Percentiles rank a stretch among this genome's conserved stretches.
phyloP scores from a whole-genome alignment of 2,113 vertebrate species.

The Seriola quinqueradiata region DNA sequence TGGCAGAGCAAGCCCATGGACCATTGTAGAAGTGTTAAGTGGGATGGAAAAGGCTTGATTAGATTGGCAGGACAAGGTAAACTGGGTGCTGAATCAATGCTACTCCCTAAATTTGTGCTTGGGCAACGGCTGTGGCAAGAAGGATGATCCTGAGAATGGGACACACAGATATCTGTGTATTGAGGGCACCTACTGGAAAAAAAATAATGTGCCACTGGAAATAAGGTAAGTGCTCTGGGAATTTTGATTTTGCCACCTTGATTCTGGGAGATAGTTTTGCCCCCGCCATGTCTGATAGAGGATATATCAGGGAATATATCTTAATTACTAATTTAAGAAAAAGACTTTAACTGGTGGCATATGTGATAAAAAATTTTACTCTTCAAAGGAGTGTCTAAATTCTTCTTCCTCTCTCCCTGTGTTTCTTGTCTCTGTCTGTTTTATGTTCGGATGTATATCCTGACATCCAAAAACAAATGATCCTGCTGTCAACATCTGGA shows the following conservation, averaged over 20 bases:
- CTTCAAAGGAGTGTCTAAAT: background rate
- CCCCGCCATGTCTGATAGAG: background rate
- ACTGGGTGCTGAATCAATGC: background rate
- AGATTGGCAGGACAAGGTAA: constrained; percentile 1
- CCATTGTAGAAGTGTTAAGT: background rate
- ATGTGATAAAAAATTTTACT: background rate
- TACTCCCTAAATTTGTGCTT: background rate
- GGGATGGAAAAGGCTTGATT: constrained; percentile 15
- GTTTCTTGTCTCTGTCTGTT: constrained; percentile 26
- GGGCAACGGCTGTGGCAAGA: background rate
- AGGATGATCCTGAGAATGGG: constrained; percentile 1
- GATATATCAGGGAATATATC: background rate
- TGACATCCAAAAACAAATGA: constrained; percentile 58
- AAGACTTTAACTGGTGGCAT: background rate
- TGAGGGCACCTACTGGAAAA: background rate
- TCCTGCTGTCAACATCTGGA: constrained; percentile 49
- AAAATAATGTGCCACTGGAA: background rate
- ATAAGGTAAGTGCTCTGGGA: background rate
- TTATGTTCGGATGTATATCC: constrained; percentile 32
- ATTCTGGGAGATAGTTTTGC: background rate
- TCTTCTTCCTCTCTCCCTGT: background rate
- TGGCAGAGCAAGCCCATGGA: constrained; percentile 6
- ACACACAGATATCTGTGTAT: background rate
- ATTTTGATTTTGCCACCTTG: background rate
- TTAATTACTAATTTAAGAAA: background rate